phyloP scores from a whole-genome alignment of 2,113 vertebrate genomes.

The Xerus inauris region DNA sequence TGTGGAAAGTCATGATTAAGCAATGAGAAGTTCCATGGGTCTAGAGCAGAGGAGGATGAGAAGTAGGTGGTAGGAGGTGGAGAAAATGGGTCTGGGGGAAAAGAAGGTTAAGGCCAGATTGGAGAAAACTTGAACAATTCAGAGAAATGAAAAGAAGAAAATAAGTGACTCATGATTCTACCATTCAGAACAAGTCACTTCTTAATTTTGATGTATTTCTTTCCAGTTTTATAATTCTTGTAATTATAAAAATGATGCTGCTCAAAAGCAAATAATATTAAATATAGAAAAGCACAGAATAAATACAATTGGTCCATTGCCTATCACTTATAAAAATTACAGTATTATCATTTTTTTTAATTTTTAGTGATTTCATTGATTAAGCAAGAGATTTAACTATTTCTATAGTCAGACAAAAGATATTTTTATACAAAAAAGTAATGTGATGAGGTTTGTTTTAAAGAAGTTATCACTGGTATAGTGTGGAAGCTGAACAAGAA shows the following conservation, averaged over 20 bases:
- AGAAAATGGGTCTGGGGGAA: neutral
- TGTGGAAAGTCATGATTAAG: neutral
- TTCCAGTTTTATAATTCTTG: slow-evolving; percentile 24
- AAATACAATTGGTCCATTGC: neutral
- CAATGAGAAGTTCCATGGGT: neutral
- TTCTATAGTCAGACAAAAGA: neutral
- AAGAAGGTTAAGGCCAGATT: neutral
- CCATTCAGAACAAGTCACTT: neutral
- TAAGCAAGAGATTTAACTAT: slow-evolving; percentile 11
- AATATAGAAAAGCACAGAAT: slow-evolving; percentile 19
- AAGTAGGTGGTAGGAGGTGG: neutral
- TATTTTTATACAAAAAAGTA: slow-evolving; percentile 14
- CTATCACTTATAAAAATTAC: neutral
- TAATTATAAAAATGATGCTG: slow-evolving; percentile 10
- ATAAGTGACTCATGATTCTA: neutral
- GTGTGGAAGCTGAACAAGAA: neutral
- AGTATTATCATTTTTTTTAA: neutral
- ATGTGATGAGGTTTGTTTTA: slow-evolving; percentile 12
- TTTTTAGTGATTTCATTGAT: slow-evolving; percentile 36
- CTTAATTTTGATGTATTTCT: slow-evolving; percentile 31
- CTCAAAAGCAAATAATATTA: slow-evolving; percentile 42
- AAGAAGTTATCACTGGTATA: neutral
- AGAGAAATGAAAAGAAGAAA: slow-evolving; percentile 48
- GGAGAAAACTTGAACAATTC: neutral
- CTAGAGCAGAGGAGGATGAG: neutral